These are phyloP conservation scores for Aphelenchoides besseyi DNA, from an alignment of 1,140 invertebrate genomes.

Conservation along the genomic window DNA sequence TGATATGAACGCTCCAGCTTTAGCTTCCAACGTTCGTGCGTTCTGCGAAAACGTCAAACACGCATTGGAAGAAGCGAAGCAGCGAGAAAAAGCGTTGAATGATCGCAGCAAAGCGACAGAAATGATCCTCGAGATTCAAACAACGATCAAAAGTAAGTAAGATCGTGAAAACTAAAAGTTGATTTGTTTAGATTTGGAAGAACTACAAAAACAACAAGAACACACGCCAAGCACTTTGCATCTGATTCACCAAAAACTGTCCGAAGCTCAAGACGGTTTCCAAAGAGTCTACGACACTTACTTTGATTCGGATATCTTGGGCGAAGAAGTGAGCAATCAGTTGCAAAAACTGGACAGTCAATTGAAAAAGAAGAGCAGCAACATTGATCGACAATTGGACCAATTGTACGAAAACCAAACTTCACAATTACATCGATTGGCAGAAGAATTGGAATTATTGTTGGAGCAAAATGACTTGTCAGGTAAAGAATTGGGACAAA, in stretches of 20 bases:
- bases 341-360: not conserved
- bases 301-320: not conserved
- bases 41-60: constrained; percentile 1
- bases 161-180: not conserved
- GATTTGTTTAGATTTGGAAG: not conserved
- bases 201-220: not conserved
- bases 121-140: constrained; percentile 13
- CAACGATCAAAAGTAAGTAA: not conserved
- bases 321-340: not conserved
- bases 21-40: not conserved
- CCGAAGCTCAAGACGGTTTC: not conserved
- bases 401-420: not conserved
- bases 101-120: not conserved
- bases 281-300: not conserved
- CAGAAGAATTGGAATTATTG: not conserved
- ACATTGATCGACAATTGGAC: not conserved
- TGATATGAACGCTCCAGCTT: not conserved
- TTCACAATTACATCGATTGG: not conserved
- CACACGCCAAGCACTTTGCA: not conserved
- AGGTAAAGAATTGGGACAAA: not conserved
- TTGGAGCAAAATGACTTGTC: not conserved
- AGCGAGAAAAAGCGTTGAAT: not conserved
- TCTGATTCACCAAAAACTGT: not conserved
- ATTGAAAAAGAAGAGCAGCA: not conserved
- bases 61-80: not conserved